Percentiles rank a stretch among this genome's conserved stretches.
Evolutionary conservation across 2,888 invertebrate genomes (phyloP).

Genomic region (Syrista parreyssii): DNA sequence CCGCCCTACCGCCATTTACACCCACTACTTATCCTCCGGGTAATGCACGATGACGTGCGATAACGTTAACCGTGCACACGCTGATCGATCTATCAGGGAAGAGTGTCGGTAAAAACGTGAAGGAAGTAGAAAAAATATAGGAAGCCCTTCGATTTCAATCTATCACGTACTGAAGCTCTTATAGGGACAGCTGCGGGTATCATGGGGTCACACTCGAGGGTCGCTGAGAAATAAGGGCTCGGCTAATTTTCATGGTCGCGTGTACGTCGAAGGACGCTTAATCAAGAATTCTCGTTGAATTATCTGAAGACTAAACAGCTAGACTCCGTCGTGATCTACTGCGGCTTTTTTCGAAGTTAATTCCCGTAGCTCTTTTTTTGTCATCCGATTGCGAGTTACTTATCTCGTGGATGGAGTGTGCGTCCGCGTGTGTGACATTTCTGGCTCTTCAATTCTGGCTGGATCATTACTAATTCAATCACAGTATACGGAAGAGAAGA

Average conservation of each 20-base stretch:
- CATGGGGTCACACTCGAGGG: not conserved
- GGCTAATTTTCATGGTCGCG: not conserved
- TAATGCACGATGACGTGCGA: not conserved
- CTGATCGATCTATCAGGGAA: not conserved
- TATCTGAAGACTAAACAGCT: not conserved
- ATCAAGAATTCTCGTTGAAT: not conserved
- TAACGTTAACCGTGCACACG: not conserved
- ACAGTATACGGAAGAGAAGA: not conserved
- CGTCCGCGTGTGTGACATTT: no score
- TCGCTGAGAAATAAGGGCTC: not conserved
- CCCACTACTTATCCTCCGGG: not conserved
- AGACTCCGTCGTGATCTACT: no score
- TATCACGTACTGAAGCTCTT: not conserved
- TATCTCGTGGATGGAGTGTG: no score
- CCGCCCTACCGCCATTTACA: not conserved
- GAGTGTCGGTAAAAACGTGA: not conserved
- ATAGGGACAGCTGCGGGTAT: not conserved
- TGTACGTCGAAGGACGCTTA: not conserved
- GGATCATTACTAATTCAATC: not conserved
- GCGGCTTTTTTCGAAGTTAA: no score
- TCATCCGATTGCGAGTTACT: no score
- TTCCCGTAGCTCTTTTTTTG: no score
- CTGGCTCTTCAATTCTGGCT: no score
- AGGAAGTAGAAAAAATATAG: not conserved
- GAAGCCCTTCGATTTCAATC: not conserved